Evolutionary conservation across 2,888 invertebrate genomes (phyloP).

Genomic region (Ectemnius lituratus): DNA sequence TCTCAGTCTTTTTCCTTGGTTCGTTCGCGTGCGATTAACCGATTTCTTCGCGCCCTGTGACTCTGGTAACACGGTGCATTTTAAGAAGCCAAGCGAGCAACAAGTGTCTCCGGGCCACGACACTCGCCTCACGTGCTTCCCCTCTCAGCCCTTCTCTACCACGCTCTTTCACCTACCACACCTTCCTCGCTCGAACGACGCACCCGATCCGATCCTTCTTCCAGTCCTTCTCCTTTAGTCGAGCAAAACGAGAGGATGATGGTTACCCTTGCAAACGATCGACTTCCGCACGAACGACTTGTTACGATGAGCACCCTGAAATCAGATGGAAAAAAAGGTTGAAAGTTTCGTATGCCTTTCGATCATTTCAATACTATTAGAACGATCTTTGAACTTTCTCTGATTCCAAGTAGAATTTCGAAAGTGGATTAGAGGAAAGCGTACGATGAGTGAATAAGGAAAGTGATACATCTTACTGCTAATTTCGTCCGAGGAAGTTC

Average conservation of each 20-base stretch:
- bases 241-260: background rate
- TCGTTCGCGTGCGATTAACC: no score
- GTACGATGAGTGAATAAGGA: background rate
- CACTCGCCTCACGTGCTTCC: conserved; percentile 50
- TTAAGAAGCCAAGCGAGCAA: conserved; percentile 35
- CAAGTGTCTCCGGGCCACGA: conserved; percentile 54
- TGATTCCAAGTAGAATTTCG: no score
- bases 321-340: background rate
- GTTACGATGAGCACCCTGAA: background rate
- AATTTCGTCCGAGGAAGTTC: conserved; percentile 20
- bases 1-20: conserved; percentile 11
- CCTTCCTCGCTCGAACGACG: conserved; percentile 25
- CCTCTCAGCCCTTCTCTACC: no score
- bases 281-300: conserved; percentile 20
- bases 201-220: conserved; percentile 40
- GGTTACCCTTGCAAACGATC: conserved; percentile 8
- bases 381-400: no score
- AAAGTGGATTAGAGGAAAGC: no score
- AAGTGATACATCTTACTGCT: conserved; percentile 7
- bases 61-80: no score
- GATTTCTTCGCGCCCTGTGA: no score
- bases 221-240: background rate
- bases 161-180: conserved; percentile 37
- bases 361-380: no score
- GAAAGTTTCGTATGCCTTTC: no score